phyloP scores from a whole-genome alignment of 2,113 vertebrate genomes.

The Silurus glanis region DNA sequence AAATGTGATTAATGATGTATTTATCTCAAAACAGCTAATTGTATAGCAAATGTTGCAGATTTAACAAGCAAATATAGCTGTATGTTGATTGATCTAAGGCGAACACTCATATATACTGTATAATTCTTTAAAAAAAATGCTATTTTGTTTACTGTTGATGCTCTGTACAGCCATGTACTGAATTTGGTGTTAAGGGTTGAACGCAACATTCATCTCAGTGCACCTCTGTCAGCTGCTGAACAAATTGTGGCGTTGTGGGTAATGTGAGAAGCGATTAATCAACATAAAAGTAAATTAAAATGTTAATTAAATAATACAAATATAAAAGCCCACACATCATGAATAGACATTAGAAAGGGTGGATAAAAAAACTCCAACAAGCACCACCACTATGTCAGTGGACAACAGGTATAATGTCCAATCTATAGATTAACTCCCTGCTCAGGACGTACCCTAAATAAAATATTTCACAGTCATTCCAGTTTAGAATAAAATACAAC shows the following conservation, averaged over 20 bases:
- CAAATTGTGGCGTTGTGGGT: background rate
- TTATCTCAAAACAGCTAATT: background rate
- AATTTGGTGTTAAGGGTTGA: background rate
- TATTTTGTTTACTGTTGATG: background rate
- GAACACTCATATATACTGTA: background rate
- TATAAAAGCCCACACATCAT: background rate
- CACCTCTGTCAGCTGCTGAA: background rate
- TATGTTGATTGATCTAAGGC: background rate
- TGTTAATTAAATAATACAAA: too few species aligned
- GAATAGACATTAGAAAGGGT: background rate
- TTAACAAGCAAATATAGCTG: background rate
- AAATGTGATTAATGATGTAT: background rate
- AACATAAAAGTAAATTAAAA: background rate
- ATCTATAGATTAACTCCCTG: background rate
- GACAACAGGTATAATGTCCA: background rate
- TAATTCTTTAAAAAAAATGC: background rate
- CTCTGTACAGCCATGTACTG: background rate
- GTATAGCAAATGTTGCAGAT: background rate
- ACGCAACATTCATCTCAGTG: background rate
- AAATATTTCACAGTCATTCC: background rate
- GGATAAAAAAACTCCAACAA: background rate
- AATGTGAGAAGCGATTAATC: background rate
- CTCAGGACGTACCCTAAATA: background rate
- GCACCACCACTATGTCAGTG: background rate
- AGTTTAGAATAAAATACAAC: background rate